These are phyloP conservation scores for Calidris pugnax DNA, from an alignment of 2,113 vertebrate genomes.

Conservation along the genomic window DNA sequence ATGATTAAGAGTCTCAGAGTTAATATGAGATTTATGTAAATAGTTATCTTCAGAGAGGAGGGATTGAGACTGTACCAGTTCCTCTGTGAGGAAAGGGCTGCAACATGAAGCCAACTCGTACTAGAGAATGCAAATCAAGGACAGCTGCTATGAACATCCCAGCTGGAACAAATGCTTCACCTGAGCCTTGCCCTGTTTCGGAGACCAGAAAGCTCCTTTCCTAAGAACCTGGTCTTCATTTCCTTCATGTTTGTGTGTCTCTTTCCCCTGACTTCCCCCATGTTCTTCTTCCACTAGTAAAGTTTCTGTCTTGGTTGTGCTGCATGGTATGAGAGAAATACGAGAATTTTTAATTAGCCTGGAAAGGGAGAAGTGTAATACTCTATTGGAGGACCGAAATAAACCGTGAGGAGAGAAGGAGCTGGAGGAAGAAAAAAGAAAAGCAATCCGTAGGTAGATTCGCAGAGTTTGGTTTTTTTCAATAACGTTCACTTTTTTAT, in stretches of 20 bases:
- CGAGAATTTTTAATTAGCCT: not conserved
- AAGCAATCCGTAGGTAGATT: not conserved
- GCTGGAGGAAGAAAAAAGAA: not conserved
- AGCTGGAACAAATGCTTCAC: not conserved
- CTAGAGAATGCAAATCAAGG: not conserved
- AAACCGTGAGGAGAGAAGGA: not conserved
- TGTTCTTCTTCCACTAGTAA: not conserved
- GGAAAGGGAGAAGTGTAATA: not conserved
- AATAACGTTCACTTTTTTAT: not conserved
- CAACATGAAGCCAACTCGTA: not conserved
- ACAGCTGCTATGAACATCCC: not conserved
- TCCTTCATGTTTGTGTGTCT: not conserved
- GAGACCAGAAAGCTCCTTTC: not conserved
- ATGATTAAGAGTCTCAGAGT: not conserved
- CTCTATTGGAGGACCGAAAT: not conserved
- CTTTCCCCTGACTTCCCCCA: not conserved
- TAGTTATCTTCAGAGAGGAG: not conserved
- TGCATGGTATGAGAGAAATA: not conserved
- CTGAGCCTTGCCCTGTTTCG: not conserved
- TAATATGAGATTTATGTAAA: not conserved
- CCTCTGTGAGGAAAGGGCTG: not conserved
- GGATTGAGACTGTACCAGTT: not conserved
- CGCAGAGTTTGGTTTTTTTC: fast-evolving
- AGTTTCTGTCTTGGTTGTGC: not conserved
- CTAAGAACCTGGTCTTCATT: not conserved